A percentile compares a stretch with the other conserved stretches of the same genome.
Conservation (phyloP, 2,113 vertebrate species). For the Daubentonia madagascariensis region DNA sequence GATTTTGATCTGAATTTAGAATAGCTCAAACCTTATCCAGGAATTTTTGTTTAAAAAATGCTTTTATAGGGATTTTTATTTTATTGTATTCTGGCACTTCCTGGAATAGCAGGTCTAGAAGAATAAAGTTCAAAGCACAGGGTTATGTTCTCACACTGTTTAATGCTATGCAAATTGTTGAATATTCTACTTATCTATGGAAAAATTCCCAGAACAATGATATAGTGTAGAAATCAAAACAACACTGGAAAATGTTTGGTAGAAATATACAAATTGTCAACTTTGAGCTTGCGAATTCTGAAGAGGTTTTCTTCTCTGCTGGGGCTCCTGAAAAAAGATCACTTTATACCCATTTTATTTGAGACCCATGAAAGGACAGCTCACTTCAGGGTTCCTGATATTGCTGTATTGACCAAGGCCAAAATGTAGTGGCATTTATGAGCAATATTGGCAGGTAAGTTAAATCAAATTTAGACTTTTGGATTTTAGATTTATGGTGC, state of each 20-base stretch:
- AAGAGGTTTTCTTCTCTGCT: conserved; percentile 4
- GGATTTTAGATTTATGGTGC: conserved; percentile 30
- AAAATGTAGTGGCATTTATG: neutral
- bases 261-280: neutral
- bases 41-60: neutral
- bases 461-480: neutral
- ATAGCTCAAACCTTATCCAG: neutral
- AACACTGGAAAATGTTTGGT: neutral
- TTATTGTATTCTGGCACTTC: neutral
- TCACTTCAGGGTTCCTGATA: neutral
- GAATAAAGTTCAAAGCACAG: conserved; percentile 11
- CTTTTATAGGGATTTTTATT: neutral
- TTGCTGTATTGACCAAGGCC: neutral
- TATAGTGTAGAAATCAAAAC: neutral
- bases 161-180: neutral
- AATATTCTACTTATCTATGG: neutral
- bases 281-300: neutral
- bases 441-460: neutral
- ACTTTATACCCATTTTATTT: neutral
- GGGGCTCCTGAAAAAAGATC: neutral
- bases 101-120: neutral
- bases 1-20: conserved; percentile 39
- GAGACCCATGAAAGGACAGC: neutral
- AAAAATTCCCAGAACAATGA: neutral
- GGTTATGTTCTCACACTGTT: neutral